Conservation (phyloP, 35 echinoderm and acorn worm species). For the Apostichopus parvimensis region DNA sequence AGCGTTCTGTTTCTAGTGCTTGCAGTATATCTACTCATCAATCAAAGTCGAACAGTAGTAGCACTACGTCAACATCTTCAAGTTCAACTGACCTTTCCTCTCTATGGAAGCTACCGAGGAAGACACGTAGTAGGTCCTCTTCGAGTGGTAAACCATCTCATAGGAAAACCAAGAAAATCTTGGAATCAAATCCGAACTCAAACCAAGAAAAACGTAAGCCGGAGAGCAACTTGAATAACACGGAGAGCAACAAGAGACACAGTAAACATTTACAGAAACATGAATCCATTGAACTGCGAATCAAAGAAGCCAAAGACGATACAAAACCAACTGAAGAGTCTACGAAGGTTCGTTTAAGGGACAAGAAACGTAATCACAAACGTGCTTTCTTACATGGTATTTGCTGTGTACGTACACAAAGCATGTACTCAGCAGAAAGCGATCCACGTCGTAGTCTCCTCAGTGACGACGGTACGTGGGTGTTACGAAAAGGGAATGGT, state of each 20-base stretch:
- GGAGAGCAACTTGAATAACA: conserved; percentile 7
- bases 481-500: conserved; percentile 38
- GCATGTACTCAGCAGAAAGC: conserved; percentile 43
- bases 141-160: conserved; percentile 44
- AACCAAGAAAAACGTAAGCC: not conserved
- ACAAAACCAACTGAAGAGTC: not conserved
- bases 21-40: not conserved
- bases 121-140: not conserved
- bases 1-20: conserved; percentile 14
- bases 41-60: conserved; percentile 12
- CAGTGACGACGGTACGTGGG: conserved; percentile 33
- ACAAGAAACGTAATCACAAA: conserved; percentile 37
- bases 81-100: conserved; percentile 50
- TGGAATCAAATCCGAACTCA: not conserved
- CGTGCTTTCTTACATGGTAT: conserved; percentile 41
- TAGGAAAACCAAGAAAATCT: not conserved
- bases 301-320: not conserved
- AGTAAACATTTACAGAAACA: not conserved
- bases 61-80: conserved; percentile 16
- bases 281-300: not conserved
- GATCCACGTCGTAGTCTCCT: conserved; percentile 35
- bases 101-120: conserved; percentile 49
- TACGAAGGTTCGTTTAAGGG: conserved; percentile 14
- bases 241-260: conserved; percentile 1
- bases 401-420: conserved; percentile 47